Conservation (phyloP, 2,888 invertebrate genomes). For the Cinara cedri region DNA sequence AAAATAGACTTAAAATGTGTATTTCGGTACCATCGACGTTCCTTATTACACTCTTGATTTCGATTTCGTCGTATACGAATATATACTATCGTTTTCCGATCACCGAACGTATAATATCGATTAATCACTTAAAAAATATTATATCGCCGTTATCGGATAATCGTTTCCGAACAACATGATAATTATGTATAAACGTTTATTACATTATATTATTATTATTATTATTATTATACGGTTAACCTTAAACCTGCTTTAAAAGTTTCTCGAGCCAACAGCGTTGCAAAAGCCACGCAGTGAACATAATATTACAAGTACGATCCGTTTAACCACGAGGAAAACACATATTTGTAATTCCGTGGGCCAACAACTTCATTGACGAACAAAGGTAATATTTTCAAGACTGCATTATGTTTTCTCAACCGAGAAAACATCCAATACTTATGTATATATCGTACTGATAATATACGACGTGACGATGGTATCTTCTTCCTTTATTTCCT, state of each 20-base stretch:
- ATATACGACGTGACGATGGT: too few species aligned
- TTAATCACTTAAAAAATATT: too few species aligned
- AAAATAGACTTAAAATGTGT: too few species aligned
- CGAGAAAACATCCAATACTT: constrained; percentile 30
- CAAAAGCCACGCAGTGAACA: neutral
- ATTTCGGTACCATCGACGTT: too few species aligned
- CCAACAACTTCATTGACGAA: constrained; percentile 28
- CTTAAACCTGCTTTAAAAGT: constrained; percentile 6
- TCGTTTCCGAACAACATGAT: too few species aligned
- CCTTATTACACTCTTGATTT: too few species aligned
- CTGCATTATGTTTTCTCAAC: constrained; percentile 17
- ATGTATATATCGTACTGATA: too few species aligned
- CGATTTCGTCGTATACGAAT: too few species aligned
- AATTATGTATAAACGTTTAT: neutral
- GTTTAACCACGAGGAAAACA: constrained; percentile 22
- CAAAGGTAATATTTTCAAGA: constrained; percentile 28
- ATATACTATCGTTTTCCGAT: too few species aligned
- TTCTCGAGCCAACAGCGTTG: neutral
- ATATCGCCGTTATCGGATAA: too few species aligned
- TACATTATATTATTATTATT: neutral
- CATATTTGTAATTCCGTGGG: constrained; percentile 30
- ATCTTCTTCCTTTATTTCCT: too few species aligned
- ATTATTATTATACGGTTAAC: neutral
- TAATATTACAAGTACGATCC: neutral
- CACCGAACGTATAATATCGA: too few species aligned